phyloP scores from a whole-genome alignment of 2,113 vertebrate species.

The Muntiacus muntjak region DNA sequence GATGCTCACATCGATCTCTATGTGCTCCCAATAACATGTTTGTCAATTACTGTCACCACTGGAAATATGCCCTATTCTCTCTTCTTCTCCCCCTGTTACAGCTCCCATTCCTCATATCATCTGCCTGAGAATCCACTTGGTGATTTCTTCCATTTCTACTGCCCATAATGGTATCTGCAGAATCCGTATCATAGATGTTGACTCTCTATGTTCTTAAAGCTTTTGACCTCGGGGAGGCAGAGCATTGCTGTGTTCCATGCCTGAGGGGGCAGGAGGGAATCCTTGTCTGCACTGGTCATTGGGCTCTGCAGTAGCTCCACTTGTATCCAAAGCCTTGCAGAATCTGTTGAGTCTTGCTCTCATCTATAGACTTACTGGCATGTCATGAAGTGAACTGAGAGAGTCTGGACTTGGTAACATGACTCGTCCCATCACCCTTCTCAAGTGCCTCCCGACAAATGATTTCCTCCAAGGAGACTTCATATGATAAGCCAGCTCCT shows the following conservation, averaged over 20 bases:
- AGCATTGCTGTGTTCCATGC: background rate
- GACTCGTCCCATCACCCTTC: background rate
- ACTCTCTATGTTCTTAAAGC: background rate
- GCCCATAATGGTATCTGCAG: background rate
- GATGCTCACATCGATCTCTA: accelerated
- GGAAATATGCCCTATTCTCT: background rate
- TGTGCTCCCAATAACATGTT: background rate
- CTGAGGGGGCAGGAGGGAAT: background rate
- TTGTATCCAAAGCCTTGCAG: background rate
- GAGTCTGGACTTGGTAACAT: background rate
- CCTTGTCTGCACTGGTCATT: background rate
- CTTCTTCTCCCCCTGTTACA: background rate
- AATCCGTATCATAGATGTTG: background rate
- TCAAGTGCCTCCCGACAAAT: background rate
- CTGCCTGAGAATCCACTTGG: background rate
- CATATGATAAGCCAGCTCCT: background rate
- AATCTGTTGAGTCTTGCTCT: background rate
- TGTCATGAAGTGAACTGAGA: background rate
- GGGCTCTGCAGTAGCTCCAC: background rate
- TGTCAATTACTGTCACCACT: background rate
- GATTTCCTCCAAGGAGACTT: background rate
- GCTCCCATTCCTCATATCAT: background rate
- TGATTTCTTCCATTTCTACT: background rate
- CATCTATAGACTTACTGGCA: background rate
- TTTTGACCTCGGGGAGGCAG: background rate